Base-by-base conservation (phyloP, 1,140 invertebrate genomes). In the Zelostemma sp. region DNA sequence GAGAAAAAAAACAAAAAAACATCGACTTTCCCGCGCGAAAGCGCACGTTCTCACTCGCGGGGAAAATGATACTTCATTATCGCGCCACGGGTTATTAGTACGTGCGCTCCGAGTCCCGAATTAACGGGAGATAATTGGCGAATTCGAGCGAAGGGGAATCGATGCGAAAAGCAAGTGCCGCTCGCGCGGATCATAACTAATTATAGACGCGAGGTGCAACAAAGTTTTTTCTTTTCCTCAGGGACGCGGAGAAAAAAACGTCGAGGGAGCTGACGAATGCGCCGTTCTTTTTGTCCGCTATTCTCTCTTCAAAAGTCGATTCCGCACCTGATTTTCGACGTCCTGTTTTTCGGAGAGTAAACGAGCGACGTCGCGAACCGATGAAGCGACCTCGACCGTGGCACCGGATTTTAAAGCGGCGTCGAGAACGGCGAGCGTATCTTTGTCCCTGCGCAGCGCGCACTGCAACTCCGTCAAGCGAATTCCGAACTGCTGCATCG, bases 331-430 rank as follows among this genome's bases (percentile, higher is more conserved):
- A 68, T 80, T 80, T 68, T 80, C 83, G 4, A 79, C 75, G 45
- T 88, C 85, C 41, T 87, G 85, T 71, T 88, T 89, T 74, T 93
- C 91, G 6, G 90, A 91, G 9, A 93, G 84, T 19, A 92, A 80
- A 74, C 89, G 88, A 1, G 91, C 90, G 12, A 92, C 89, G 71
- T 91, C 88, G 46, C 89, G 87, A 8, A 91, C 88, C 28, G 89
- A 90, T 15, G 89, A 87, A 6, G 90, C 89, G 0, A 88, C 86
- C 14, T 89, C 86, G 5, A 88, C 86, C 6, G 88, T 86, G n/a
- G 87, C 87, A 33, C 89, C 89, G 55, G 88, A 88, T 68, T 89
- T 85, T 18, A 91, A 73, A 1, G 88, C 88, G 21, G 85, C 84
- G 75, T 92, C 90, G 64, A 93, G 71, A 48, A 89, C 81, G 45